Evolutionary conservation across 2,888 invertebrate genomes (phyloP).

Genomic region (Diachrysia chrysitis): DNA sequence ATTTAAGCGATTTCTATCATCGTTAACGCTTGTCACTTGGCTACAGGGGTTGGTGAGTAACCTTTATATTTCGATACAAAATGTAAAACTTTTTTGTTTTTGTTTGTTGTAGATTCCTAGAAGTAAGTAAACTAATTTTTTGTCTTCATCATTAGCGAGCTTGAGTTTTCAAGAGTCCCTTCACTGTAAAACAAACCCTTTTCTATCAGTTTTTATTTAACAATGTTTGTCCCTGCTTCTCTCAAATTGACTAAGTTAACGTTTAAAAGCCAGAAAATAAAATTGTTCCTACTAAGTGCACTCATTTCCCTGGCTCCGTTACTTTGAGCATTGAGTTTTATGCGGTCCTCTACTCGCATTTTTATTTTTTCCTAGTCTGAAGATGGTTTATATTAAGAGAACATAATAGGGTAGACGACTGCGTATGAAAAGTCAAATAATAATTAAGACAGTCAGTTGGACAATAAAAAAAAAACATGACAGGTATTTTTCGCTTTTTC

Average conservation of each 20-base stretch:
- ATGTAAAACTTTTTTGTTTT: too few species aligned
- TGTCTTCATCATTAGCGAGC: not conserved
- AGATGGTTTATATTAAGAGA: slow-evolving; percentile 8
- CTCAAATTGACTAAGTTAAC: slow-evolving; percentile 54
- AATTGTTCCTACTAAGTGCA: slow-evolving; percentile 59
- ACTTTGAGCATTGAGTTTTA: slow-evolving; percentile 54
- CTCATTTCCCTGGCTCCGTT: slow-evolving; percentile 52
- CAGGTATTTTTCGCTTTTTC: too few species aligned
- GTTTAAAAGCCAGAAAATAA: slow-evolving; percentile 61
- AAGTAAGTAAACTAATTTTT: too few species aligned
- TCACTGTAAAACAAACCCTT: not conserved
- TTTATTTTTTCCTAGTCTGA: slow-evolving; percentile 36
- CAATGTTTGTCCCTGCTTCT: slow-evolving; percentile 40
- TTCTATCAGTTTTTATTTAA: slow-evolving; percentile 50
- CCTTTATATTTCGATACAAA: too few species aligned
- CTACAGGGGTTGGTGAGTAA: too few species aligned
- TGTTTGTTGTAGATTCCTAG: too few species aligned
- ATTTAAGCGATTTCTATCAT: too few species aligned
- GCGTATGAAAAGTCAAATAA: too few species aligned
- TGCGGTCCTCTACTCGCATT: slow-evolving; percentile 40
- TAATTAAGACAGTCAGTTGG: too few species aligned
- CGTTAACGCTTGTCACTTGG: too few species aligned
- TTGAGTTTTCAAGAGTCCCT: not conserved
- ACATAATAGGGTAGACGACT: too few species aligned
- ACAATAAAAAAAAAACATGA: too few species aligned